A percentile compares a stretch with the other conserved stretches of the same genome.
phyloP scores from a whole-genome alignment of 2,113 vertebrate genomes.

The Hystrix cristata region DNA sequence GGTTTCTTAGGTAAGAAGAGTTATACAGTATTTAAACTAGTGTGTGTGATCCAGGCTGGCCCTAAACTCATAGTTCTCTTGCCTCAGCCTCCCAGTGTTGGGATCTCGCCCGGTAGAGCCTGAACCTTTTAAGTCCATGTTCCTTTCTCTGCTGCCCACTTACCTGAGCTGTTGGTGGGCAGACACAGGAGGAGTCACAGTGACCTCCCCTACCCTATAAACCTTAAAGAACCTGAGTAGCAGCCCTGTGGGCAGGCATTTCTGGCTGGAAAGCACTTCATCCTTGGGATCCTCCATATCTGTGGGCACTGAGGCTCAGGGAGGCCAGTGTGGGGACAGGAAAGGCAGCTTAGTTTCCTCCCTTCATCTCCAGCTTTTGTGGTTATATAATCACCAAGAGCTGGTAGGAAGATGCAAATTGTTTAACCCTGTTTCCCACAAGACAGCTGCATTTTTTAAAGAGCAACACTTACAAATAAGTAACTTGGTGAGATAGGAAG shows the following conservation, averaged over 20 bases:
- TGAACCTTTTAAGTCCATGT: neutral
- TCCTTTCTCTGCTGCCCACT: neutral
- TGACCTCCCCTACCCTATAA: rapidly evolving
- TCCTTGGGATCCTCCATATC: rapidly evolving
- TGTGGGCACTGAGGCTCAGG: neutral
- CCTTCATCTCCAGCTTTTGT: neutral
- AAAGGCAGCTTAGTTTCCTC: neutral
- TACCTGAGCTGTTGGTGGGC: no score
- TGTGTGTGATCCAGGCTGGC: neutral
- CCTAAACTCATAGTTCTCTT: neutral
- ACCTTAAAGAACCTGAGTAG: neutral
- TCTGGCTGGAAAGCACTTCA: rapidly evolving
- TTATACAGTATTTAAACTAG: neutral
- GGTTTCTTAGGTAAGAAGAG: neutral
- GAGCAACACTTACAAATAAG: neutral
- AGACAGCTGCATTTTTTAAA: neutral
- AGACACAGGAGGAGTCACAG: neutral
- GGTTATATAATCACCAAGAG: neutral
- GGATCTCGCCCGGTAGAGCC: neutral
- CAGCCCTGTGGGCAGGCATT: rapidly evolving
- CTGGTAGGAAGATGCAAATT: no score
- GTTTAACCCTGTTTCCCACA: rapidly evolving
- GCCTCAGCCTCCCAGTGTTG: neutral
- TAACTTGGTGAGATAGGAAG: neutral
- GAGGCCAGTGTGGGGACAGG: neutral